These are phyloP conservation scores for Cepphus grylle DNA, from an alignment of 2,113 vertebrate species.

Conservation along the genomic window DNA sequence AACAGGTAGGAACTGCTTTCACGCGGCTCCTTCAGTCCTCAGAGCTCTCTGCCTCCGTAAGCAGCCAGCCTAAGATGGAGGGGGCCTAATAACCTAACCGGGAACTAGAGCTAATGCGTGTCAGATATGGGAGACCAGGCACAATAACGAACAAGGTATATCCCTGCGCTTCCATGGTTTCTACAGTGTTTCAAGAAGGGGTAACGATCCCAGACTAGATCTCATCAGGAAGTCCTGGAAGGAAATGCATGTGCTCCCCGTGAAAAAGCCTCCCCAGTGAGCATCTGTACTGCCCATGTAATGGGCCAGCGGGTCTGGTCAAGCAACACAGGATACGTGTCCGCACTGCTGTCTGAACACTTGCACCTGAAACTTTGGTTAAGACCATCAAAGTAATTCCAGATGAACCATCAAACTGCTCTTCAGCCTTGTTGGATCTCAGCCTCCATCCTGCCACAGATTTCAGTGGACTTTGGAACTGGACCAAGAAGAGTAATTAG, in stretches of 20 bases:
- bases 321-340: neutral
- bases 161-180: neutral
- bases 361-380: neutral
- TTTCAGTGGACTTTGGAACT: neutral
- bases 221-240: neutral
- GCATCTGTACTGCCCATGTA: neutral
- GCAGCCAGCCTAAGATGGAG: neutral
- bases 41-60: neutral
- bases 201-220: neutral
- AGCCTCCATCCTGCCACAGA: neutral
- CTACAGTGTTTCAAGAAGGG: neutral
- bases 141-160: neutral
- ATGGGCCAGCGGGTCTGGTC: neutral
- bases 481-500: neutral
- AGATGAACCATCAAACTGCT: neutral
- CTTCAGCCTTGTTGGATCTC: neutral
- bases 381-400: neutral
- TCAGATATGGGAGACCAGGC: neutral
- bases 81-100: neutral
- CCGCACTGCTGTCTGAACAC: neutral
- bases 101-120: neutral
- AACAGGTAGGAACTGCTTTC: neutral
- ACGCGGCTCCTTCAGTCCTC: neutral
- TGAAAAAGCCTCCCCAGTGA: fast-evolving
- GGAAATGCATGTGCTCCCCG: neutral